Percentiles rank a stretch among this genome's conserved stretches.
Conservation (phyloP, 92 coral and sea anemone genomes). For the Pocillopora grandis region DNA sequence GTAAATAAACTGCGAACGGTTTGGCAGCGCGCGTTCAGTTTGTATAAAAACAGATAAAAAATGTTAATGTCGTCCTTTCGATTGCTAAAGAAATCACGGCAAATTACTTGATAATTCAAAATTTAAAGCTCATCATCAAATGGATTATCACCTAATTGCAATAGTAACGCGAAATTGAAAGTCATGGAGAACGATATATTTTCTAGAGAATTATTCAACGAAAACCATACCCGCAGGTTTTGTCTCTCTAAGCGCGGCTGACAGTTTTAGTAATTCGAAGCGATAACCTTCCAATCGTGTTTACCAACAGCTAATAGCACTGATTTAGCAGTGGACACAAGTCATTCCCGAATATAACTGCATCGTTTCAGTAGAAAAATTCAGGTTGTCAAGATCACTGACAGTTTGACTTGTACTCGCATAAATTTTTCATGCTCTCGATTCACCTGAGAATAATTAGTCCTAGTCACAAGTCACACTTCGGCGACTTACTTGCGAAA, state of each 20-base stretch:
- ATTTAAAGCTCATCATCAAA: too few species aligned
- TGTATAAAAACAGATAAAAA: too few species aligned
- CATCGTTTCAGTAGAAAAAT: slow-evolving; percentile 23
- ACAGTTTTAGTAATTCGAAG: neutral
- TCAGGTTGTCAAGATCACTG: slow-evolving; percentile 27
- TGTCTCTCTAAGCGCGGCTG: neutral
- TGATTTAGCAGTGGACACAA: neutral
- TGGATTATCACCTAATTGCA: too few species aligned
- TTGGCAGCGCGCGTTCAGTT: too few species aligned
- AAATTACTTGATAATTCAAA: too few species aligned
- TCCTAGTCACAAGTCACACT: neutral
- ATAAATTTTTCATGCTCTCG: slow-evolving; percentile 35
- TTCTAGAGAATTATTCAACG: too few species aligned
- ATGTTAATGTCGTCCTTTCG: too few species aligned
- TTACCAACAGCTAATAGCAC: neutral
- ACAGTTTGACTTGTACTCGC: slow-evolving; percentile 35
- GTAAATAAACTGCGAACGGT: too few species aligned
- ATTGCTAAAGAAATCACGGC: too few species aligned
- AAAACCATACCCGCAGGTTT: neutral
- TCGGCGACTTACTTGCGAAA: neutral
- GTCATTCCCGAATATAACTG: slow-evolving; percentile 29
- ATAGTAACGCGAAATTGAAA: too few species aligned
- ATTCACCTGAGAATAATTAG: slow-evolving; percentile 37
- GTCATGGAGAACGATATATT: too few species aligned
- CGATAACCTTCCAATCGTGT: neutral